phyloP scores from a whole-genome alignment of 1,140 invertebrate genomes.

The Solenopsis invicta region DNA sequence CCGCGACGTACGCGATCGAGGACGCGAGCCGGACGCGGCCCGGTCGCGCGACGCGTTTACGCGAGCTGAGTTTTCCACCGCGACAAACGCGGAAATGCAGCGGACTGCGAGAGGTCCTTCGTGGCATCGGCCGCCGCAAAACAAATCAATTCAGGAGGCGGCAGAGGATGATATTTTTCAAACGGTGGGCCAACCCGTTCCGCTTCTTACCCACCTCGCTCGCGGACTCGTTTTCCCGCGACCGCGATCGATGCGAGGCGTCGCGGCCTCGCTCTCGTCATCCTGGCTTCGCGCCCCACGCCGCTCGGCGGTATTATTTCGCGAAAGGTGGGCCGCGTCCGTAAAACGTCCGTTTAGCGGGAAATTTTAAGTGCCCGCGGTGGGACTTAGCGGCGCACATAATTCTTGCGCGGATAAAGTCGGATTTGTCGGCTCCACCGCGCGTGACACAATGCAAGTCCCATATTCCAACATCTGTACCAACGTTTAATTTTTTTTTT shows the following conservation, averaged over 20 bases:
- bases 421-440: conserved; percentile 38
- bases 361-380: conserved; percentile 32
- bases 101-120: conserved; percentile 14
- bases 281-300: not conserved
- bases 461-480: not conserved
- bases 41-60: not conserved
- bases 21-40: not conserved
- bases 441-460: conserved; percentile 7
- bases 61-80: conserved; percentile 51
- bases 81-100: conserved; percentile 17
- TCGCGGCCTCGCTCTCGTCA: not conserved
- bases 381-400: conserved; percentile 31
- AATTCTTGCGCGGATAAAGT: conserved; percentile 47
- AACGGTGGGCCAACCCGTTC: conserved; percentile 20
- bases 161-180: conserved; percentile 44
- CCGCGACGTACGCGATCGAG: conserved; percentile 8
- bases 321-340: not conserved
- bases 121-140: conserved; percentile 21
- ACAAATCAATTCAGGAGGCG: conserved; percentile 56
- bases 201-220: conserved; percentile 27
- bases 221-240: conserved; percentile 6
- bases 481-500: not conserved
- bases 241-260: conserved; percentile 10
- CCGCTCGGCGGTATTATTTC: not conserved
- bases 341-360: conserved; percentile 24